Evolutionary conservation across 2,888 invertebrate genomes (phyloP), one percentile per base, ranked within the genome.

Genomic region (Harpalus rufipes): DNA sequence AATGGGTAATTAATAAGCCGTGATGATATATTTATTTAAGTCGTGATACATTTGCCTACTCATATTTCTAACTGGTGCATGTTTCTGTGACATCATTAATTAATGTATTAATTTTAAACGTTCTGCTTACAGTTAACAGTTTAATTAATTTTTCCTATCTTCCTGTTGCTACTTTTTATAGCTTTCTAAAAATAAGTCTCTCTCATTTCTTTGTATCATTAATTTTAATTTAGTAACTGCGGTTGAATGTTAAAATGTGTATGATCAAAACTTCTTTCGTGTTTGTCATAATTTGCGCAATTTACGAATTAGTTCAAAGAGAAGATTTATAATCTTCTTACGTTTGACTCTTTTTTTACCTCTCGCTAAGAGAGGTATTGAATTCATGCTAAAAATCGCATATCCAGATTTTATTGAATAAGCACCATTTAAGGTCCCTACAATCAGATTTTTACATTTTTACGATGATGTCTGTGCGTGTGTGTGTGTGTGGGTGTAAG

Each of bases 261-360:
- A 10, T 12, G 44, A 51, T 51, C 44, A 51, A 51, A 51, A 51
- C 44, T 51, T 51, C 44, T 10, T 51, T 51, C 12, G 44, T 51
- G 44, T 2, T 32, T 32, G 32, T 6, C 32, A 32, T 32, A 32
- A 32, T 32, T 32, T 32, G 44, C 44, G 25, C 25, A 14, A 63
- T 41, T 68, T 44, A 44, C 1, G 18, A 74, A 74, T 74, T 68
- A 25, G 25, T 63, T 68, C 32, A 74, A 44, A 74, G 41, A 12
- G 44, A 32, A 74, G 68, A 74, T 74, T 44, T 74, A 44, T 74
- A 68, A 41, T 68, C 14, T 41, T 44, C 18, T 63, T 41, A 74
- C 16, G 1, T 14, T n/a, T 44, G 72, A 72, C 39, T n/a, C n/a
- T n/a, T n/a, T n/a, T n/a, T n/a, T n/a, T n/a, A n/a, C n/a, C n/a